Percentiles rank a stretch among this genome's conserved stretches.
phyloP scores from a whole-genome alignment of 2,113 vertebrate species.

The Neolamprologus brichardi region DNA sequence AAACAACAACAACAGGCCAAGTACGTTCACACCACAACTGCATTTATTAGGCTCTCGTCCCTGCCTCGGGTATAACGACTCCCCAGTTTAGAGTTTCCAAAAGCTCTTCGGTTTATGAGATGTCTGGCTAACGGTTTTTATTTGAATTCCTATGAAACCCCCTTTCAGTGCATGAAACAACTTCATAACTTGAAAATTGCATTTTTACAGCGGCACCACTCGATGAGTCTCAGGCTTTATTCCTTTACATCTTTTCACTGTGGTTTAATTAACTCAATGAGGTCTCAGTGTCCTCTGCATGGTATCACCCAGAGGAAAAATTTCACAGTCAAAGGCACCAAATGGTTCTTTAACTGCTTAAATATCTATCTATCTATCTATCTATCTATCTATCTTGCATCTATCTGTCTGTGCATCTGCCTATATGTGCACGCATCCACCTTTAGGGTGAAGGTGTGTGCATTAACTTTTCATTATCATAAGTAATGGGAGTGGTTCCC shows the following conservation, averaged over 20 bases:
- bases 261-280: slow-evolving; percentile 57
- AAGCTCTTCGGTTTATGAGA: slow-evolving; percentile 22
- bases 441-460: slow-evolving; percentile 27
- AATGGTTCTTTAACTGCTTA: neutral
- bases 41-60: neutral
- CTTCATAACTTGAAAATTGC: slow-evolving; percentile 38
- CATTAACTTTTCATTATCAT: slow-evolving; percentile 65
- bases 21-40: neutral
- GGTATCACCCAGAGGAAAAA: slow-evolving; percentile 27
- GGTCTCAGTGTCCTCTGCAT: slow-evolving; percentile 38
- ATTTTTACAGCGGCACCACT: slow-evolving; percentile 9
- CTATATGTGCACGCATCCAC: neutral
- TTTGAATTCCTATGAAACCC: slow-evolving; percentile 48
- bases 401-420: neutral
- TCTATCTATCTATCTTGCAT: neutral
- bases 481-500: slow-evolving; percentile 64
- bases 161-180: slow-evolving; percentile 26
- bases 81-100: neutral
- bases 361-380: neutral
- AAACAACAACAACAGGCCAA: neutral
- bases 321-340: neutral
- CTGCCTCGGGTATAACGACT: neutral
- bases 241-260: slow-evolving; percentile 32
- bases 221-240: slow-evolving; percentile 3
- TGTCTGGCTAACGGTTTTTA: slow-evolving; percentile 22